Conservation (phyloP, 2,113 vertebrate species). For the Alectura lathami region DNA sequence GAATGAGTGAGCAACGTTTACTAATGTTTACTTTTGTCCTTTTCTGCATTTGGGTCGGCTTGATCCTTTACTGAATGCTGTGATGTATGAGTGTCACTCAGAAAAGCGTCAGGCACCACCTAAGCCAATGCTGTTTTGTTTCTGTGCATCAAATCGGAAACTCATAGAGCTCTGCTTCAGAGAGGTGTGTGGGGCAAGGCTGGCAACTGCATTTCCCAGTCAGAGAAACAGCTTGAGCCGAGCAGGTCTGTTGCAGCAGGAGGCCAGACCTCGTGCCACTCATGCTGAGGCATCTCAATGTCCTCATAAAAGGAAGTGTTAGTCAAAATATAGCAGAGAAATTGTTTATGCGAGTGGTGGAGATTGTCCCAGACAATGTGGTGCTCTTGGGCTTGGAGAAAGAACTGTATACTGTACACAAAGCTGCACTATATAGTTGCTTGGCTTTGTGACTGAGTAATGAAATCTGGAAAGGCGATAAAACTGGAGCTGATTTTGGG, state of each 20-base stretch:
- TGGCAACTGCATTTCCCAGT: not conserved
- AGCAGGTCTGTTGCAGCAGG: not conserved
- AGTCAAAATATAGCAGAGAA: constrained; percentile 47
- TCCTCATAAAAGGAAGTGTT: constrained; percentile 28
- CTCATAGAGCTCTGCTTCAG: not conserved
- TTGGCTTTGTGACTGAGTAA: not conserved
- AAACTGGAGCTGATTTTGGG: constrained; percentile 19
- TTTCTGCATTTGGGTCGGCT: not conserved
- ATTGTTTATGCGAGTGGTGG: constrained; percentile 39
- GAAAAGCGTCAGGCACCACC: not conserved
- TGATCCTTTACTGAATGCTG: not conserved
- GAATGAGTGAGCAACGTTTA: not conserved
- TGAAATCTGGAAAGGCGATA: constrained; percentile 44
- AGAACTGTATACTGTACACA: not conserved
- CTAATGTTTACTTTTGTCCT: constrained; percentile 11
- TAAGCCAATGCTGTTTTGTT: not conserved
- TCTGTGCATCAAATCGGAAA: not conserved
- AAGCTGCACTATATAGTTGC: not conserved
- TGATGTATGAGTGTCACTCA: not conserved
- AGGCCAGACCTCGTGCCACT: constrained; percentile 2
- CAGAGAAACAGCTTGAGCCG: not conserved
- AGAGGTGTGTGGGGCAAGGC: not conserved
- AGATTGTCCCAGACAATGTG: constrained; percentile 32
- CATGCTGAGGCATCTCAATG: not conserved
- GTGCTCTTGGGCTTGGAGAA: constrained; percentile 27